Base-by-base conservation (phyloP, 2,888 invertebrate genomes). In the Athalia circularis region DNA sequence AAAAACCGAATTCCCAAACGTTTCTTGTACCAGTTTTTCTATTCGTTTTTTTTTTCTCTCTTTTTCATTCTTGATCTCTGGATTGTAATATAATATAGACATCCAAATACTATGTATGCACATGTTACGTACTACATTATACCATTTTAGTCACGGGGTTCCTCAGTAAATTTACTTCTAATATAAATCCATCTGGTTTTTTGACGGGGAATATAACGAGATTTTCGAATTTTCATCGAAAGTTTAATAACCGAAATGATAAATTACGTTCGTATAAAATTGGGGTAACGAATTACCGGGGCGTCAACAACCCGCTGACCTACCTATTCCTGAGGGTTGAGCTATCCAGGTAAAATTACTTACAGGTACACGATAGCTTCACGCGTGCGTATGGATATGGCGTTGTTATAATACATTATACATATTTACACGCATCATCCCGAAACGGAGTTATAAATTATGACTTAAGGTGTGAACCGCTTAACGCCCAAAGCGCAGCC, bases 401-500 rank as follows among this genome's bases (percentile, higher is more conserved):
- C 29, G 29, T 29, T 29, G 29, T 29, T 29, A 29, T 29, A 29
- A 29, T 15, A 15, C 45, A 59, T 47, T 3, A 72, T 57, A 59
- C 45, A 59, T n/a, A 52, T 72, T 59, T 52, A 72, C 72, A 72
- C 57, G 72, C 72, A 59, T 59, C 72, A 72, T 15, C 72, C 59
- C 59, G 59, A 11, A 59, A n/a, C 47, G 72, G 29, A 29, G 47
- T 52, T 8, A 75, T 75, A 75, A 75, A 75, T 75, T 75, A 75
- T 64, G 29, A 4, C 9, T 29, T 50, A 75, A 75, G 75, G 75
- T 75, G 75, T 75, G 64, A 75, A 75, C 61, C 75, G 62, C 75
- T 75, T 50, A 52, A n/a, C 52, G 75, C 43, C 62, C 43, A 62
- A 75, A 75, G 62, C 75, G 62, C 75, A 64, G 62, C 75, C 50